A percentile compares a stretch with the other conserved stretches of the same genome.
Evolutionary conservation across 2,888 invertebrate species (phyloP).

Genomic region (Antheraea assamensis): DNA sequence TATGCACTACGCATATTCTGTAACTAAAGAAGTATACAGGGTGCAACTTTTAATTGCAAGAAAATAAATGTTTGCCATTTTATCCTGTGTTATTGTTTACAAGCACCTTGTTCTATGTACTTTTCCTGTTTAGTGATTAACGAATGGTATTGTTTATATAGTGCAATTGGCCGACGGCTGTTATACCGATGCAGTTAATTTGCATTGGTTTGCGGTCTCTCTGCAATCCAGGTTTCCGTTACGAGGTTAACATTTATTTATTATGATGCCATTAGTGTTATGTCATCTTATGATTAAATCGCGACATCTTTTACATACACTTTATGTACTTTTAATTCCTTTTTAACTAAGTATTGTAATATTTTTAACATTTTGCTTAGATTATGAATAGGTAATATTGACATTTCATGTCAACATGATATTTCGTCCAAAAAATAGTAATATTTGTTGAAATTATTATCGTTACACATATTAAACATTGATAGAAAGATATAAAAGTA

Average conservation of each 20-base stretch:
- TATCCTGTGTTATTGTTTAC: neutral
- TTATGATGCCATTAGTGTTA: neutral
- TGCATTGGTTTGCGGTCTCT: constrained; percentile 3
- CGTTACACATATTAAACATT: neutral
- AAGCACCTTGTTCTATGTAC: neutral
- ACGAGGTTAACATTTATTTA: constrained; percentile 11
- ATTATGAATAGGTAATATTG: no score
- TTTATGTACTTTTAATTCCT: neutral
- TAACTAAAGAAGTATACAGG: neutral
- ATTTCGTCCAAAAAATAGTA: no score
- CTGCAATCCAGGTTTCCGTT: constrained; percentile 9
- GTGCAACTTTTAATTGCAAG: neutral
- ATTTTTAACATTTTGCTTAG: neutral
- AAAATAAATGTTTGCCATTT: neutral
- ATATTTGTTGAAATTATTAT: neutral
- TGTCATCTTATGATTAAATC: neutral
- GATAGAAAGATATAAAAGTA: neutral
- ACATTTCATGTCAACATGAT: no score
- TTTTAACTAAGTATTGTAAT: neutral
- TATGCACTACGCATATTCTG: neutral
- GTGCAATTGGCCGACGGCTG: neutral
- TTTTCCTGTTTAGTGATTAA: constrained; percentile 2
- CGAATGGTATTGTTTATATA: neutral
- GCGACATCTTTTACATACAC: neutral
- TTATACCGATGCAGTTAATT: constrained; percentile 1